Conservation (phyloP, 2,888 invertebrate species). For the Spatulosminthurus flaviceps region DNA sequence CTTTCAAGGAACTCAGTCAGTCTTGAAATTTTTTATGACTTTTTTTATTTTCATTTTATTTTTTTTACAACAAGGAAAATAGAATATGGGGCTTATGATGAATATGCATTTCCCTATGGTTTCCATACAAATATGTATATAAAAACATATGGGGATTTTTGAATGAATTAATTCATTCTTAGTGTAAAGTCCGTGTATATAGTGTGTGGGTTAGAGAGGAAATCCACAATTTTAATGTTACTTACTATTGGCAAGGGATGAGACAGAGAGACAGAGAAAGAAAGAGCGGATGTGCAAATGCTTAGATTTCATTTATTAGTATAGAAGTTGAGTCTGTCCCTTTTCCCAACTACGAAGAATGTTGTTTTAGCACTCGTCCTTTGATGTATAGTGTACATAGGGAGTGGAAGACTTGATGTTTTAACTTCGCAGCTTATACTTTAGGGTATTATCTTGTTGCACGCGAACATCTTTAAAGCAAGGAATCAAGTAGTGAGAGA, state of each 20-base stretch:
- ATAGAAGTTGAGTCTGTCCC: slow-evolving; percentile 27
- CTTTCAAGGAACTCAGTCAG: too few species aligned
- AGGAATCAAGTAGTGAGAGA: too few species aligned
- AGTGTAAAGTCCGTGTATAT: not conserved
- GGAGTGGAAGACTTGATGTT: slow-evolving; percentile 15
- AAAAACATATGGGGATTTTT: slow-evolving; percentile 29
- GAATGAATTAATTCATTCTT: slow-evolving; percentile 26
- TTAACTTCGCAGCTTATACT: slow-evolving; percentile 26
- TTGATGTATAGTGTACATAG: not conserved
- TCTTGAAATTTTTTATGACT: slow-evolving; percentile 37
- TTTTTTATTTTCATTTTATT: too few species aligned
- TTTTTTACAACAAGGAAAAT: too few species aligned
- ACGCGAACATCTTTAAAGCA: slow-evolving; percentile 26
- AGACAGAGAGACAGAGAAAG: too few species aligned
- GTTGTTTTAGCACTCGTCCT: too few species aligned
- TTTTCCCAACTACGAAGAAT: too few species aligned
- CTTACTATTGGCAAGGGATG: slow-evolving; percentile 31
- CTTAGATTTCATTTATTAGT: slow-evolving; percentile 45
- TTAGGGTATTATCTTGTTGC: slow-evolving; percentile 13
- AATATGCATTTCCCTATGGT: too few species aligned
- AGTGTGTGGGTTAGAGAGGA: slow-evolving; percentile 14
- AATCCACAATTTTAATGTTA: not conserved
- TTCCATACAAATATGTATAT: too few species aligned
- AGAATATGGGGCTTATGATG: too few species aligned
- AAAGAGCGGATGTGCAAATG: slow-evolving; percentile 44